Conservation (phyloP, 2,113 vertebrate species). For the Archocentrus centrarchus region DNA sequence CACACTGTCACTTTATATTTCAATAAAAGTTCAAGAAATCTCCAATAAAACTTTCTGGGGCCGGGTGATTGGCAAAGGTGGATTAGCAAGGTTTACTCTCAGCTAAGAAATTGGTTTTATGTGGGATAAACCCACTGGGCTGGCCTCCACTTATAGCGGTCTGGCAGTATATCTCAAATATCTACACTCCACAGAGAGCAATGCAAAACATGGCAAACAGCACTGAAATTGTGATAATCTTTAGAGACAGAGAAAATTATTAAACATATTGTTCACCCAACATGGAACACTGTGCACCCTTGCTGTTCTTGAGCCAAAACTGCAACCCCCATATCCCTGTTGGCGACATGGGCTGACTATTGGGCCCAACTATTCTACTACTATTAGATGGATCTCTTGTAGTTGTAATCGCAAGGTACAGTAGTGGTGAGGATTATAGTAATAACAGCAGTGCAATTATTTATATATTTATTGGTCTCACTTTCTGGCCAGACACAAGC, state of each 20-base stretch:
- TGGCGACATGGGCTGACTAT: background rate
- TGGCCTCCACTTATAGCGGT: background rate
- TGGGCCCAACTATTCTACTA: background rate
- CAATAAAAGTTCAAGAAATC: background rate
- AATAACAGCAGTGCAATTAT: background rate
- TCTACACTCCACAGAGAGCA: background rate
- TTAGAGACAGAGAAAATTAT: background rate
- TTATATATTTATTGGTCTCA: background rate
- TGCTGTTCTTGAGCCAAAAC: background rate
- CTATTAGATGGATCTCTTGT: background rate
- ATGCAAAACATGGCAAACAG: background rate
- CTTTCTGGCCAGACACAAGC: background rate
- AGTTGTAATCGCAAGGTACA: background rate
- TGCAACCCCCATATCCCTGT: accelerated
- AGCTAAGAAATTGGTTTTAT: background rate
- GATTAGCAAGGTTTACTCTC: accelerated
- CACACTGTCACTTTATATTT: background rate
- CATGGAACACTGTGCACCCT: accelerated
- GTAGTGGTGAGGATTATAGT: background rate
- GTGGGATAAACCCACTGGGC: background rate
- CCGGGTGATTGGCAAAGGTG: background rate
- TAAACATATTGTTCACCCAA: background rate
- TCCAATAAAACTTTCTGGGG: background rate
- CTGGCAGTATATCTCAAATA: background rate
- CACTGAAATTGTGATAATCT: too few relatives aligned